Conservation (phyloP, 2,113 vertebrate genomes). For the Tiliqua scincoides region DNA sequence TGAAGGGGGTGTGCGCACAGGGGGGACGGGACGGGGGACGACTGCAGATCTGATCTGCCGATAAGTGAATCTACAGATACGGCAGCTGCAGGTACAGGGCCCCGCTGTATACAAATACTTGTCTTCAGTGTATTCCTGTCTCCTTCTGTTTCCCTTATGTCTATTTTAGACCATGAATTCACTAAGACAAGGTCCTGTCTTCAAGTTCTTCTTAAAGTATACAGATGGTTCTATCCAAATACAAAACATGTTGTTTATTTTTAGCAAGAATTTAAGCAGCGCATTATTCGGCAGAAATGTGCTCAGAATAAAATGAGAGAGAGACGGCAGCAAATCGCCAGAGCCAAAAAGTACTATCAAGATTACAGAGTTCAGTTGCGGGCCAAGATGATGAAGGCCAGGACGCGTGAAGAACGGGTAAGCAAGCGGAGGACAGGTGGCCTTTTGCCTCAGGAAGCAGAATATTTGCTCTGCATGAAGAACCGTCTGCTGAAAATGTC, state of each 20-base stretch:
- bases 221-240: background rate
- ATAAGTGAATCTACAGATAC: too few relatives aligned
- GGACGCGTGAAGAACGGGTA: conserved; percentile 91
- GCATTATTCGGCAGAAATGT: conserved; percentile 82
- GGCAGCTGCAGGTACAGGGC: too few relatives aligned
- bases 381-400: conserved; percentile 86
- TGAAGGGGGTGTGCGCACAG: too few relatives aligned
- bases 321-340: conserved; percentile 84
- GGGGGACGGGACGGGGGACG: too few relatives aligned
- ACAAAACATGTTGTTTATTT: background rate
- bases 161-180: too few relatives aligned
- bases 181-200: background rate
- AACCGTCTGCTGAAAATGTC: background rate
- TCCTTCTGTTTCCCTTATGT: rapidly evolving
- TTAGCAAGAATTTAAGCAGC: conserved; percentile 88
- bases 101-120: too few relatives aligned
- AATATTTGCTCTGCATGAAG: background rate
- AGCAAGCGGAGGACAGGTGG: background rate
- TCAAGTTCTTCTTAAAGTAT: background rate
- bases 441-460: background rate
- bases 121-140: background rate
- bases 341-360: conserved; percentile 88
- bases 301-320: conserved; percentile 85
- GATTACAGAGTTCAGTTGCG: conserved; percentile 88
- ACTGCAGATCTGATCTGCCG: too few relatives aligned